Percentiles rank a stretch among this genome's conserved stretches.
These are phyloP conservation scores for Phalacrocorax aristotelis DNA, from an alignment of 2,113 vertebrate genomes.

Conservation along the genomic window DNA sequence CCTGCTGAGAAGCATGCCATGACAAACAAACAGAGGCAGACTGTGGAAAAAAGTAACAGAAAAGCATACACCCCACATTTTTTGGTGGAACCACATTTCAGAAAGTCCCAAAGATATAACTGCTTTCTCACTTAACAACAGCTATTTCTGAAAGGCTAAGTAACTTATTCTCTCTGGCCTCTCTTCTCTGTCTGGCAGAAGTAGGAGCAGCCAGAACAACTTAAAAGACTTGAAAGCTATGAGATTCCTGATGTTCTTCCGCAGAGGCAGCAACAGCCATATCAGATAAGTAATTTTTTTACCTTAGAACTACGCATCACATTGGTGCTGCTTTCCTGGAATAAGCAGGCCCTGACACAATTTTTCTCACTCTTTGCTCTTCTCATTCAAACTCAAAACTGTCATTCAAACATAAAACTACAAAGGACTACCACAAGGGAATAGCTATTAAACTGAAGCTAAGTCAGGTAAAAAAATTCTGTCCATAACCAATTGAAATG, in stretches of 20 bases:
- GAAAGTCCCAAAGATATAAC: background rate
- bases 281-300: background rate
- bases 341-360: background rate
- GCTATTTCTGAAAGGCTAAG: conserved; percentile 7
- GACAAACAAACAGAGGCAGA: conserved; percentile 19
- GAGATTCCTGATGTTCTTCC: background rate
- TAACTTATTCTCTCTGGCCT: background rate
- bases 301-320: background rate
- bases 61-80: background rate
- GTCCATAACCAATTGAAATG: background rate
- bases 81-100: background rate
- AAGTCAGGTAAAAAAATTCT: background rate
- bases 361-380: background rate
- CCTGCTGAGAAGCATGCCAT: background rate
- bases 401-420: background rate
- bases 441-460: background rate
- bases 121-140: background rate
- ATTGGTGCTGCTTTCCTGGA: background rate
- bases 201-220: background rate
- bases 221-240: background rate
- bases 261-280: background rate
- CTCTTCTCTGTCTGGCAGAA: background rate
- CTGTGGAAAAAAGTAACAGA: background rate
- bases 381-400: background rate
- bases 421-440: background rate